These are phyloP conservation scores for Centruroides vittatus DNA, from an alignment of 1,140 invertebrate genomes.

Conservation along the genomic window DNA sequence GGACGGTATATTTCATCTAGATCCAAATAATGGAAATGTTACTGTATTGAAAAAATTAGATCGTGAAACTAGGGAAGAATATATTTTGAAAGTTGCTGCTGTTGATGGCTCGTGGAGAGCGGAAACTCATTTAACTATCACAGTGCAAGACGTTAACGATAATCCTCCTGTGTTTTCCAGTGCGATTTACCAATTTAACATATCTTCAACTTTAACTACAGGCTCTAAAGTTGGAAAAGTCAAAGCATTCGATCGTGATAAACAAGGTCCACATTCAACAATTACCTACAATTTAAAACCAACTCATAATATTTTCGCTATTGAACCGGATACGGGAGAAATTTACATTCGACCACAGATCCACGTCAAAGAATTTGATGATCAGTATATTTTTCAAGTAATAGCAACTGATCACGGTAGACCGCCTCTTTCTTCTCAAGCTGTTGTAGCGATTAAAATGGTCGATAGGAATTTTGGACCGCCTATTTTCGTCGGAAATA, in stretches of 20 bases:
- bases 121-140: constrained; percentile 59
- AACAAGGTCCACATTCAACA: constrained; percentile 73
- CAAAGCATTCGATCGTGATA: constrained; percentile 70
- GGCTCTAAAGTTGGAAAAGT: constrained; percentile 75
- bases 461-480: no score
- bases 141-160: constrained; percentile 81
- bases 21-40: constrained; percentile 72
- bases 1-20: constrained; percentile 64
- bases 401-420: constrained; percentile 83
- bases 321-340: constrained; percentile 78
- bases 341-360: constrained; percentile 63
- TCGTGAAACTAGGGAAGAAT: constrained; percentile 77
- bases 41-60: constrained; percentile 71
- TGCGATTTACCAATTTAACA: constrained; percentile 72
- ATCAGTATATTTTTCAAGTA: constrained; percentile 54
- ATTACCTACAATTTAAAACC: constrained; percentile 80
- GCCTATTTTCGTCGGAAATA: no score
- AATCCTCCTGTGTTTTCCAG: constrained; percentile 68
- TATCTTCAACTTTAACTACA: constrained; percentile 62
- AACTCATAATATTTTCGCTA: constrained; percentile 73
- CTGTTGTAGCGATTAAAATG: constrained; percentile 37
- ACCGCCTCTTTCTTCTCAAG: constrained; percentile 74
- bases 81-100: constrained; percentile 77
- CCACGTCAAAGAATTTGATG: constrained; percentile 29
- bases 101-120: constrained; percentile 77